Evolutionary conservation across 2,797 vertebrate species (phyloP).

Genomic region (Pempheris klunzingeri): DNA sequence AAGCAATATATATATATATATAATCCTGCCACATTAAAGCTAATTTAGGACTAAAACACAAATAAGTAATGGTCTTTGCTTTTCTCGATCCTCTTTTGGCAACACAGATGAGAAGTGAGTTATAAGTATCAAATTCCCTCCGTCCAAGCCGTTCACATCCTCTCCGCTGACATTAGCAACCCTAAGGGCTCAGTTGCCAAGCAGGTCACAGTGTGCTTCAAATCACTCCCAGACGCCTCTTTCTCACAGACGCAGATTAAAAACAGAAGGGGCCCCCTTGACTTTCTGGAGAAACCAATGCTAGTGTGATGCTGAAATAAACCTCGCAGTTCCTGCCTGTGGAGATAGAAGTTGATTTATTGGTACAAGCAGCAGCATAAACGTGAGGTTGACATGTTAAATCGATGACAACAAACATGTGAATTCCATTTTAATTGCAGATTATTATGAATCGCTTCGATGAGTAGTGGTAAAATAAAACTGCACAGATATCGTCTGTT

Average conservation of each 20-base stretch:
- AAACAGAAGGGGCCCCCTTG: conserved; percentile 52
- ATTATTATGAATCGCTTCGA: conserved; percentile 32
- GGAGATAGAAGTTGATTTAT: conserved; percentile 73
- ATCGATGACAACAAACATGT: conserved; percentile 52
- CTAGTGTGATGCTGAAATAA: conserved; percentile 46
- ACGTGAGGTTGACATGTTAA: conserved; percentile 49
- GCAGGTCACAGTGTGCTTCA: conserved; percentile 80
- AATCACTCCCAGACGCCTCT: conserved; percentile 82
- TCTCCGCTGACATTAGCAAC: conserved; percentile 79
- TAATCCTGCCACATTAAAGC: conserved; percentile 1
- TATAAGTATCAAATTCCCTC: conserved; percentile 74
- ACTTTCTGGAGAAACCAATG: conserved; percentile 51
- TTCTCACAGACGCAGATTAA: conserved; percentile 70
- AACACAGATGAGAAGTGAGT: conserved; percentile 61
- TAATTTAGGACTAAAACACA: background rate
- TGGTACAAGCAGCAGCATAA: conserved; percentile 72
- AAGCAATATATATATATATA: background rate
- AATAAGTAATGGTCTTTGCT: conserved; percentile 25
- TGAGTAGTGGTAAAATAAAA: conserved; percentile 68
- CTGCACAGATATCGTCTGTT: conserved; percentile 37
- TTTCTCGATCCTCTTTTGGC: conserved; percentile 47
- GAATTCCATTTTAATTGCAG: conserved; percentile 40
- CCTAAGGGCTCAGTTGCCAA: conserved; percentile 74
- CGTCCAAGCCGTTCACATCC: conserved; percentile 78
- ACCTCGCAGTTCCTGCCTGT: conserved; percentile 20